Base-by-base conservation (phyloP, 2,888 invertebrate species). In the Pristionchus fissidentatus region DNA sequence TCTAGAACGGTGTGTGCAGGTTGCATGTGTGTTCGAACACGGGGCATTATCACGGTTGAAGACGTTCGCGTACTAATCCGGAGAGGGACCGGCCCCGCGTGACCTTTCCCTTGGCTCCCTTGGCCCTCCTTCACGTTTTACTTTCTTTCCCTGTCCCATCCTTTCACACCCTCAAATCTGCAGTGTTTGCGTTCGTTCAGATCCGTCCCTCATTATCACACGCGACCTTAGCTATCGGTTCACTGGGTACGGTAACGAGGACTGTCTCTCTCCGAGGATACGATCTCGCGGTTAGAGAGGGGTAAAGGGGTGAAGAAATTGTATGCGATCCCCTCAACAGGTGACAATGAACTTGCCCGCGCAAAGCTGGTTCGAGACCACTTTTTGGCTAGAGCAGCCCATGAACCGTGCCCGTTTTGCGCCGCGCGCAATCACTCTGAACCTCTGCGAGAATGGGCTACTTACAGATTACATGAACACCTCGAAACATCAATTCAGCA, bases 391-490 rank as follows among this genome's bases (percentile, higher is more conserved):
- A 66, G 60, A 60, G 32, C 22, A 66, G 38, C 35, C 38, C 38
- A 66, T 66, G 66, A 66, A 66, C 66, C 66, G 66, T 66, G 22
- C n/a, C n/a, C n/a, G n/a, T n/a, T n/a, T n/a, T n/a, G n/a, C n/a
- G n/a, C n/a, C n/a, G n/a, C n/a, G n/a, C n/a, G n/a, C n/a, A n/a
- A n/a, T n/a, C n/a, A n/a, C n/a, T n/a, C n/a, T n/a, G n/a, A n/a
- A n/a, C n/a, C n/a, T n/a, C n/a, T n/a, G n/a, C n/a, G n/a, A n/a
- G n/a, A n/a, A n/a, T n/a, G n/a, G n/a, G n/a, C n/a, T n/a, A n/a
- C n/a, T n/a, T n/a, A n/a, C n/a, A n/a, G n/a, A n/a, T n/a, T n/a
- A n/a, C n/a, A n/a, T n/a, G n/a, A n/a, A n/a, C n/a, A n/a, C n/a
- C n/a, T n/a, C n/a, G n/a, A n/a, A n/a, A n/a, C n/a, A n/a, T n/a